These are phyloP conservation scores for Norana najaformis DNA, from an alignment of 2,888 invertebrate species.

Conservation along the genomic window DNA sequence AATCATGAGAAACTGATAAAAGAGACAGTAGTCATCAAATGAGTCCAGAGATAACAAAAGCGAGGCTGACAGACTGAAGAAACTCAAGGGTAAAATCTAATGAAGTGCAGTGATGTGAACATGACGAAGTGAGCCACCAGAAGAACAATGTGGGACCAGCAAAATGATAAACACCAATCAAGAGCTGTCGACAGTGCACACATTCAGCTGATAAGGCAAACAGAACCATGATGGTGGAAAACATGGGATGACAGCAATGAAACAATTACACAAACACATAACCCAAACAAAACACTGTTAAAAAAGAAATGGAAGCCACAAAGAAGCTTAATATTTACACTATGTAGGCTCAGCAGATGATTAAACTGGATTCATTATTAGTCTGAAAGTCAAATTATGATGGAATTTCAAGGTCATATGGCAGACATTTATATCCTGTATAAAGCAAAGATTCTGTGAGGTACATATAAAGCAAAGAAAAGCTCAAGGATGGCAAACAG, in stretches of 20 bases:
- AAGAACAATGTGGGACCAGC: not conserved
- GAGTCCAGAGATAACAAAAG: not conserved
- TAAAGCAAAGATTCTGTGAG: not conserved
- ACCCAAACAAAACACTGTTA: not conserved
- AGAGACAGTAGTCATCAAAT: not conserved
- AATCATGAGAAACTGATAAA: not conserved
- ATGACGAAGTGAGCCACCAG: not conserved
- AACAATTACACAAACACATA: not conserved
- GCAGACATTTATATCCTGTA: not conserved
- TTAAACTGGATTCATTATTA: not conserved
- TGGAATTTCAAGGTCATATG: not conserved
- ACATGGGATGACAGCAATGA: not conserved
- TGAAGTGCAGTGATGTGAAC: not conserved
- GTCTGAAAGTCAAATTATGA: conserved; percentile 3
- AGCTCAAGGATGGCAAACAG: not conserved
- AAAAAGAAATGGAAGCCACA: not conserved
- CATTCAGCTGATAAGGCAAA: not conserved
- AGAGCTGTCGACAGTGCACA: not conserved
- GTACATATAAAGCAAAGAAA: not conserved
- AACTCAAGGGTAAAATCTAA: not conserved
- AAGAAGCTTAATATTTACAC: not conserved
- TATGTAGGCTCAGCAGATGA: not conserved
- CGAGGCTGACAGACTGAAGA: not conserved
- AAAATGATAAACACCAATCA: not conserved
- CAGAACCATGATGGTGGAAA: not conserved